These are phyloP conservation scores for Lysandra bellargus DNA, from an alignment of 2,888 invertebrate genomes.

Conservation along the genomic window DNA sequence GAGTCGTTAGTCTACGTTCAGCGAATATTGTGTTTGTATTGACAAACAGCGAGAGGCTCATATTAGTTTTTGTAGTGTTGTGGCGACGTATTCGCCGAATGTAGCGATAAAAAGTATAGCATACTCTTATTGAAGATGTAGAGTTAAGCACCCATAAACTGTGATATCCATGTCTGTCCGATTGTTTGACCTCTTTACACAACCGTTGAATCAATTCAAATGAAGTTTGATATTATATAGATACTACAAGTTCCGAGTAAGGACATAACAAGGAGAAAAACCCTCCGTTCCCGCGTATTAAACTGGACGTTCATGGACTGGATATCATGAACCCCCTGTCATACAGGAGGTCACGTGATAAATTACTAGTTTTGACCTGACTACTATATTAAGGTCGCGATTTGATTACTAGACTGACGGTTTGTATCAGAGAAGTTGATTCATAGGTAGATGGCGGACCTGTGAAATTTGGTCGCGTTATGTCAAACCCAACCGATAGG, in stretches of 20 bases:
- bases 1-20: background rate
- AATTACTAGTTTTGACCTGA: background rate
- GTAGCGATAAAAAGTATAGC: background rate
- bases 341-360: background rate
- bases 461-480: no score
- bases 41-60: slow-evolving; percentile 4
- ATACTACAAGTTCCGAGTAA: background rate
- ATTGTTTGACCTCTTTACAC: no score
- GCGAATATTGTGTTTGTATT: slow-evolving; percentile 1
- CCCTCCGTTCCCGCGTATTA: no score
- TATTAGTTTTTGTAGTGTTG: background rate
- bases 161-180: no score
- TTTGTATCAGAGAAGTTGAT: background rate
- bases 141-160: no score
- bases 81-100: background rate
- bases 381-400: background rate
- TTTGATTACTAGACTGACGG: background rate
- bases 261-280: no score
- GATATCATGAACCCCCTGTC: no score
- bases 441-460: no score
- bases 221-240: no score
- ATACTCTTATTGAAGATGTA: background rate
- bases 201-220: no score
- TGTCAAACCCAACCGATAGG: no score
- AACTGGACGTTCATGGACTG: no score